phyloP scores from a whole-genome alignment of 2,113 vertebrate genomes.

The Notechis scutatus region DNA sequence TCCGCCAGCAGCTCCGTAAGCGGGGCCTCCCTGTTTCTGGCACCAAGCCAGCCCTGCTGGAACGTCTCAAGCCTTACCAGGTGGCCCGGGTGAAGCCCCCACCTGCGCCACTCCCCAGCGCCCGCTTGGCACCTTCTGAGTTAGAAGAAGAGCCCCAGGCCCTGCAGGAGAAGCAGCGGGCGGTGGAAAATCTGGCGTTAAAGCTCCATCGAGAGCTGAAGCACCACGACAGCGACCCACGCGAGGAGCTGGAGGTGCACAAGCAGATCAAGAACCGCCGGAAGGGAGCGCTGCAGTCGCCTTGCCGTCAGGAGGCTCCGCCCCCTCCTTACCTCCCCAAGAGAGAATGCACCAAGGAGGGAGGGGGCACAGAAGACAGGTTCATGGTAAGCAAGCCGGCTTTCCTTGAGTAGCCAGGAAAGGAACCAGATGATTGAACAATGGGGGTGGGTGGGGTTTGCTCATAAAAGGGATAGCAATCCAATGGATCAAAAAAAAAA shows the following conservation, averaged over 20 bases:
- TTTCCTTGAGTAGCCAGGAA: background rate
- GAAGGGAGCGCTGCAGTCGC: slow-evolving; percentile 32
- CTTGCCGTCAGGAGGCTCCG: background rate
- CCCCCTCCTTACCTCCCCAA: background rate
- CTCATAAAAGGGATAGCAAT: too few relatives aligned
- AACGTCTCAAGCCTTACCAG: slow-evolving; percentile 77
- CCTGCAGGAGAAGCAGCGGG: slow-evolving; percentile 39
- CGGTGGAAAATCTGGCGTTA: slow-evolving; percentile 46
- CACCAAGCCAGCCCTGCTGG: slow-evolving; percentile 82
- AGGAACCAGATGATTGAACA: background rate
- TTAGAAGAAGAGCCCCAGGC: slow-evolving; percentile 25
- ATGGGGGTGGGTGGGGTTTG: too few relatives aligned
- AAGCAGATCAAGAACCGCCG: slow-evolving; percentile 71
- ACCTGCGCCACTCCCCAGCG: background rate
- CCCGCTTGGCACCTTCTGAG: slow-evolving; percentile 11
- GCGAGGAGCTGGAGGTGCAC: slow-evolving; percentile 68
- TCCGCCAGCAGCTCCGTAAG: slow-evolving; percentile 85
- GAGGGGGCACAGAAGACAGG: background rate
- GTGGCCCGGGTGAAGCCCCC: slow-evolving; percentile 61
- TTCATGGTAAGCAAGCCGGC: background rate
- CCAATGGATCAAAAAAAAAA: background rate
- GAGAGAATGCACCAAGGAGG: background rate
- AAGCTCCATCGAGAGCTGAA: slow-evolving; percentile 54
- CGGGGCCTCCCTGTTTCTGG: slow-evolving; percentile 87
- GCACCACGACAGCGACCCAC: slow-evolving; percentile 57